Evolutionary conservation across 2,797 vertebrate species (phyloP).

Genomic region (Pipistrellus kuhlii): DNA sequence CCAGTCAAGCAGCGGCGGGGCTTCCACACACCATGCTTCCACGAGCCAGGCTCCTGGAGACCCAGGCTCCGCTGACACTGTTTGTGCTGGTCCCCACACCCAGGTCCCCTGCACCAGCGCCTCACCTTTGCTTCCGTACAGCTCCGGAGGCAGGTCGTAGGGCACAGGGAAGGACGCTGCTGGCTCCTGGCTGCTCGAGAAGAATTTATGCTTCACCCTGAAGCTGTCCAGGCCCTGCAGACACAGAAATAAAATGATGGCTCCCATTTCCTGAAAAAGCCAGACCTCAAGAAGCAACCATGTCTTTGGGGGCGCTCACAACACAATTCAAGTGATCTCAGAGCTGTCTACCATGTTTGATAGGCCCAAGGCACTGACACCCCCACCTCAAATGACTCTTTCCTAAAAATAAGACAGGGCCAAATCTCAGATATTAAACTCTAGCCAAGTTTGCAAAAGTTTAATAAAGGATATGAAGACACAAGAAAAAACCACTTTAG

Average conservation of each 20-base stretch:
- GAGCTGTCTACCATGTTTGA: not conserved
- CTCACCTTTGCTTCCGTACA: constrained; percentile 89
- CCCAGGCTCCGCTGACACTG: fast-evolving
- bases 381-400: not conserved
- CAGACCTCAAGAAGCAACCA: not conserved
- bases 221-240: constrained; percentile 86
- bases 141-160: constrained; percentile 89
- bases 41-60: not conserved
- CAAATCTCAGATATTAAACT: not conserved
- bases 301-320: not conserved
- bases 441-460: not conserved
- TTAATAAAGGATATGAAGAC: constrained; percentile 35
- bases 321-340: not conserved
- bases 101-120: fast-evolving
- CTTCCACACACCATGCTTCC: not conserved
- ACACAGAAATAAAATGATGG: not conserved
- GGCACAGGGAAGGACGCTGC: constrained; percentile 87
- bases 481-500: not conserved
- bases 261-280: not conserved
- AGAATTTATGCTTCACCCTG: constrained; percentile 80
- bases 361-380: not conserved
- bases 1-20: fast-evolving
- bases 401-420: constrained; percentile 17
- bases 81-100: not conserved
- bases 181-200: constrained; percentile 70